Evolutionary conservation across 2,797 vertebrate genomes (phyloP).

Genomic region (Sebastes trivittatus): DNA sequence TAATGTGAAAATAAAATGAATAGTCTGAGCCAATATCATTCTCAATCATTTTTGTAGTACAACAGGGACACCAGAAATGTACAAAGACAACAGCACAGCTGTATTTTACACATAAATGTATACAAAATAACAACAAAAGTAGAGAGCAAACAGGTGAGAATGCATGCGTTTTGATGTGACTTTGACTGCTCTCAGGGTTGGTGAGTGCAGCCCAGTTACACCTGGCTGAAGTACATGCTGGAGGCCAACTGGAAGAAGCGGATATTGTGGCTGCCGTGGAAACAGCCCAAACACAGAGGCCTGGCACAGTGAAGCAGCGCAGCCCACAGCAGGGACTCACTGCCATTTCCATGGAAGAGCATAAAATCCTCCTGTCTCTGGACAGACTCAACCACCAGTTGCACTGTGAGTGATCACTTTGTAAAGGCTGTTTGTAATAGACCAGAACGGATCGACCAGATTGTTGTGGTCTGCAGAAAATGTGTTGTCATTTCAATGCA

Average conservation of each 20-base stretch:
- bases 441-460: not conserved
- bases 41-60: not conserved
- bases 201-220: slow-evolving; percentile 80
- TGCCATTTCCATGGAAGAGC: slow-evolving; percentile 86
- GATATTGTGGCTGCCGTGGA: slow-evolving; percentile 76
- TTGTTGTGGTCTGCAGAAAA: not conserved
- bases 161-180: not conserved
- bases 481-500: not conserved
- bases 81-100: not conserved
- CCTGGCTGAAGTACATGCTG: slow-evolving; percentile 74
- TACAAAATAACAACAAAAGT: not conserved
- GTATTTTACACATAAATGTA: not conserved
- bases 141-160: not conserved
- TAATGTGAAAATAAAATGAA: not conserved
- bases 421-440: not conserved
- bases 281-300: slow-evolving; percentile 59
- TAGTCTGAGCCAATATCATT: not conserved
- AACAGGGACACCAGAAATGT: not conserved
- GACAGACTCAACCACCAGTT: slow-evolving; percentile 80
- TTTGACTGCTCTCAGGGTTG: slow-evolving; percentile 74
- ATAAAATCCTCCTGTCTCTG: slow-evolving; percentile 88
- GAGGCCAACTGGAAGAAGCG: slow-evolving; percentile 63
- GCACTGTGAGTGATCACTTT: slow-evolving; percentile 74
- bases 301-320: slow-evolving; percentile 39
- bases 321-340: slow-evolving; percentile 50